A percentile compares a stretch with the other conserved stretches of the same genome.
Evolutionary conservation across 2,797 vertebrate genomes (phyloP).

Genomic region (Hirundo rustica): DNA sequence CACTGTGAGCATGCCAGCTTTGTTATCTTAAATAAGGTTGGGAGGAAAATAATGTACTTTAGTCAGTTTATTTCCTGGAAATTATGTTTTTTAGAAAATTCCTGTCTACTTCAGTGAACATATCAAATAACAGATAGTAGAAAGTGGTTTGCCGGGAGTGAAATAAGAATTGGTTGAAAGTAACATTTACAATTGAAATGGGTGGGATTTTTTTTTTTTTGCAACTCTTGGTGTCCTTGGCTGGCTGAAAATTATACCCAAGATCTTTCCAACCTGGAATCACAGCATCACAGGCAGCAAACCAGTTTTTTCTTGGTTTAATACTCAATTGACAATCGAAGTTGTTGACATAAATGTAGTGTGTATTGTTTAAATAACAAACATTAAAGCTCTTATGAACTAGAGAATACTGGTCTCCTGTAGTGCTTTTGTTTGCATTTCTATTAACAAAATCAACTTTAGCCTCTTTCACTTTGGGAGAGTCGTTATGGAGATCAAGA

Average conservation of each 20-base stretch:
- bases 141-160: background rate
- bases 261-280: background rate
- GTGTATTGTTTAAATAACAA: constrained; percentile 44
- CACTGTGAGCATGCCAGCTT: background rate
- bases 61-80: background rate
- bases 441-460: background rate
- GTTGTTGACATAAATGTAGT: background rate
- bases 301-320: background rate
- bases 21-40: background rate
- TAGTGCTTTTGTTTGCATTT: background rate
- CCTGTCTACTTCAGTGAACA: background rate
- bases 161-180: background rate
- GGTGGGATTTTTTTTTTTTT: background rate
- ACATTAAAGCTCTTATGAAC: background rate
- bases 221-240: background rate
- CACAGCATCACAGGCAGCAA: background rate
- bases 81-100: background rate
- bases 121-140: background rate
- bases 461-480: background rate
- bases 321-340: background rate
- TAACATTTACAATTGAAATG: background rate
- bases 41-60: background rate
- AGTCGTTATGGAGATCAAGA: background rate
- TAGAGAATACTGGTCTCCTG: background rate
- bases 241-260: background rate